Percentiles rank a stretch among this genome's conserved stretches.
phyloP scores from a whole-genome alignment of 2,888 invertebrate species.

The Liopterus haemorrhoidalis region DNA sequence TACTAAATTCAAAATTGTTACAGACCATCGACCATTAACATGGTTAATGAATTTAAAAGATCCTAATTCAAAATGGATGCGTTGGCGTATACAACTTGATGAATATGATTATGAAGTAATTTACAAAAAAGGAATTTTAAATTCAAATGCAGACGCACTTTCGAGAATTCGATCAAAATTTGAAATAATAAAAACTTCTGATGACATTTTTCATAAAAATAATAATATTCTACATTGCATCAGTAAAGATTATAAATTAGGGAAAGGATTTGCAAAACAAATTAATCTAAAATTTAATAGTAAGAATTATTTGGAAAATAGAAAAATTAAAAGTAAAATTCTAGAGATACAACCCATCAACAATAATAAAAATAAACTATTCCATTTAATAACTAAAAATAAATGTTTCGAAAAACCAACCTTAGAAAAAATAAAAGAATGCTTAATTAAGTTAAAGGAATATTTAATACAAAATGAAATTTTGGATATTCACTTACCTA shows the following conservation, averaged over 20 bases:
- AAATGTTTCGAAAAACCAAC: neutral
- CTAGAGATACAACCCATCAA: neutral
- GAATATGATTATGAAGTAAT: constrained; percentile 33
- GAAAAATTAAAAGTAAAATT: neutral
- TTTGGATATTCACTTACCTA: constrained; percentile 8
- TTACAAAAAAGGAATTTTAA: constrained; percentile 28
- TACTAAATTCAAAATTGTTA: constrained; percentile 32
- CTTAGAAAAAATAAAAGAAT: constrained; percentile 18
- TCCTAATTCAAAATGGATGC: constrained; percentile 30
- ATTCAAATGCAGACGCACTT: constrained; percentile 7
- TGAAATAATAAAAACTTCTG: neutral
- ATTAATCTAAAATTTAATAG: constrained; percentile 6
- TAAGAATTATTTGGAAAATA: neutral
- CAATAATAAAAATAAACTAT: constrained; percentile 6
- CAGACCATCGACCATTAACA: constrained; percentile 32
- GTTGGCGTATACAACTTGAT: constrained; percentile 32
- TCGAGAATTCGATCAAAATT: neutral
- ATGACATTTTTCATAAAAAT: neutral
- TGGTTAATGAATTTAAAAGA: constrained; percentile 33
- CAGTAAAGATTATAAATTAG: constrained; percentile 12
- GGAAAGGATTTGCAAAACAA: constrained; percentile 1
- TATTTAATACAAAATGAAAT: constrained; percentile 16
- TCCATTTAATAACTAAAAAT: constrained; percentile 8
- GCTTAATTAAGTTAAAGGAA: constrained; percentile 11
- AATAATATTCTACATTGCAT: neutral